Evolutionary conservation across 1,140 invertebrate genomes (phyloP).

Genomic region (Drosophila ananassae): DNA sequence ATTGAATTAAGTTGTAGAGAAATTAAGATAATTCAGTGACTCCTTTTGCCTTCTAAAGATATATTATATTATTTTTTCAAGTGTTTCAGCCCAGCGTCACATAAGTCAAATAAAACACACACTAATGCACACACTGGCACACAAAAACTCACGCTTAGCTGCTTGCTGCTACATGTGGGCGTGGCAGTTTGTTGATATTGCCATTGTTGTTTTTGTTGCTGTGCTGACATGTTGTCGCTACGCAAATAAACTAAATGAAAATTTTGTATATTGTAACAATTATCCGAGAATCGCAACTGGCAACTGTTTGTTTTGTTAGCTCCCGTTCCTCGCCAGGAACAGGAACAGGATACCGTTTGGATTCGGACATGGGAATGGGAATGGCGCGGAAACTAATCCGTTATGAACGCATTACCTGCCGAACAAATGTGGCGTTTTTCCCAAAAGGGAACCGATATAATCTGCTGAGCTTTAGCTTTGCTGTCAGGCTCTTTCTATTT

Average conservation of each 20-base stretch:
- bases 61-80: slow-evolving; percentile 1
- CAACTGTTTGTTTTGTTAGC: slow-evolving; percentile 34
- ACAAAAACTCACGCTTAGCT: slow-evolving; percentile 3
- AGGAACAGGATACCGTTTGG: background rate
- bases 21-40: too few relatives aligned
- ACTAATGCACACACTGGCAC: slow-evolving; percentile 17
- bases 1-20: too few relatives aligned
- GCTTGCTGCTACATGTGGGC: slow-evolving; percentile 20
- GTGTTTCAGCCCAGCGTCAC: slow-evolving; percentile 17
- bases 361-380: background rate
- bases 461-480: slow-evolving; percentile 9
- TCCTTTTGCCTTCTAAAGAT: background rate
- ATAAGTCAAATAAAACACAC: slow-evolving; percentile 56
- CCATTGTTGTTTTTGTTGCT: slow-evolving; percentile 20
- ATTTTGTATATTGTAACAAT: slow-evolving; percentile 76
- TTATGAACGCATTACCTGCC: slow-evolving; percentile 32
- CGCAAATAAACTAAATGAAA: slow-evolving; percentile 70
- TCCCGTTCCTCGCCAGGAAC: slow-evolving; percentile 3
- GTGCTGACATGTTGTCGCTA: slow-evolving; percentile 52
- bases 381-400: slow-evolving; percentile 18
- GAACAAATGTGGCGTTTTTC: slow-evolving; percentile 12
- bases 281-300: slow-evolving; percentile 48
- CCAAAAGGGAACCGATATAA: slow-evolving; percentile 19
- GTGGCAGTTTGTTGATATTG: slow-evolving; percentile 40
- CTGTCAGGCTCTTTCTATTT: slow-evolving; percentile 6